These are phyloP conservation scores for Aphidius colemani DNA, from an alignment of 2,888 invertebrate species.

Conservation along the genomic window DNA sequence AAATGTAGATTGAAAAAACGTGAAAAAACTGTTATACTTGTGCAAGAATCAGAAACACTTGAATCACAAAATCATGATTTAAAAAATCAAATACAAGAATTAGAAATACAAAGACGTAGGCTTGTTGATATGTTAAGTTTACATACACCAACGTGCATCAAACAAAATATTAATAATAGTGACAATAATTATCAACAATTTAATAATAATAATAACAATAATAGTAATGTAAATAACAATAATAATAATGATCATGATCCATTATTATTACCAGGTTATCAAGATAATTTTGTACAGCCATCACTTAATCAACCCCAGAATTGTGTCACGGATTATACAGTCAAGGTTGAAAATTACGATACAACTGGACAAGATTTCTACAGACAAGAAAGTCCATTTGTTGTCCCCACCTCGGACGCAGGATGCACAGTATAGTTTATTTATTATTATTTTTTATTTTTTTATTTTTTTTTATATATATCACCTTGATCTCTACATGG, in stretches of 20 bases:
- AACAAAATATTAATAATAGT: slow-evolving; percentile 56
- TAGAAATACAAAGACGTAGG: slow-evolving; percentile 79
- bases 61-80: slow-evolving; percentile 85
- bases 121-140: slow-evolving; percentile 79
- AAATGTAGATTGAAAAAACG: slow-evolving; percentile 94
- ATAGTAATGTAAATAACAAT: slow-evolving; percentile 46
- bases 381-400: slow-evolving; percentile 50
- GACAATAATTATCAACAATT: slow-evolving; percentile 57
- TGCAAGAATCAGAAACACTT: slow-evolving; percentile 83
- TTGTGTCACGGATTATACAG: slow-evolving; percentile 53
- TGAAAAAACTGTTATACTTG: slow-evolving; percentile 83
- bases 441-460: background rate
- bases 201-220: slow-evolving; percentile 51
- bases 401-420: slow-evolving; percentile 49
- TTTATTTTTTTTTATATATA: slow-evolving; percentile 7
- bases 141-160: slow-evolving; percentile 75
- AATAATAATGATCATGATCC: slow-evolving; percentile 51
- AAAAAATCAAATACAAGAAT: slow-evolving; percentile 80
- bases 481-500: slow-evolving; percentile 10
- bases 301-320: slow-evolving; percentile 51
- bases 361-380: slow-evolving; percentile 48
- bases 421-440: slow-evolving; percentile 53
- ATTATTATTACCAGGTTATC: slow-evolving; percentile 52
- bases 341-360: slow-evolving; percentile 55
- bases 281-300: slow-evolving; percentile 51